Percentiles rank a stretch among this genome's conserved stretches.
phyloP scores from a whole-genome alignment of 2,888 invertebrate species.

The Leptopilina myrica region DNA sequence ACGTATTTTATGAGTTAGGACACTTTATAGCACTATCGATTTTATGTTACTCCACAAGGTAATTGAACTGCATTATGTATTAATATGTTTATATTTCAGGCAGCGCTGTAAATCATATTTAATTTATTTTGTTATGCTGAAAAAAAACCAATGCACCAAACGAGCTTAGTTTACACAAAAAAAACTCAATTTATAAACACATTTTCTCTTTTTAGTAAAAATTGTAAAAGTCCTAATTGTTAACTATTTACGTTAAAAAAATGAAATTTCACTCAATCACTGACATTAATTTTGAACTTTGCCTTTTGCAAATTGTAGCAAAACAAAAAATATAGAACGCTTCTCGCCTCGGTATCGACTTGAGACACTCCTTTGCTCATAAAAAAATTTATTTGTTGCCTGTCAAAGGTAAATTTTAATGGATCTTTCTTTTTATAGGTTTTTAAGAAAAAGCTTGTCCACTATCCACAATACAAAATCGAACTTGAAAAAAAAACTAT shows the following conservation, averaged over 20 bases:
- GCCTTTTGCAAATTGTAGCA: constrained; percentile 19
- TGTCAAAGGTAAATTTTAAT: not conserved
- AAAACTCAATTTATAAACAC: too few relatives aligned
- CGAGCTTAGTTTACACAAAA: too few relatives aligned
- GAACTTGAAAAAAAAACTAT: not conserved
- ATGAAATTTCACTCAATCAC: not conserved
- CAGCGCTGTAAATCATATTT: constrained; percentile 3
- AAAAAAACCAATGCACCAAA: not conserved
- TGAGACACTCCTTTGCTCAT: constrained; percentile 14
- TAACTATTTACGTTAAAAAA: not conserved
- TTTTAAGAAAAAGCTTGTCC: too few relatives aligned
- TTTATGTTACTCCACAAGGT: constrained; percentile 13
- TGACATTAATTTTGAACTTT: constrained; percentile 31
- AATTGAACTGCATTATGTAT: constrained; percentile 13
- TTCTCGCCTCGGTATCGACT: constrained; percentile 8
- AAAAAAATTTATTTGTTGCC: not conserved
- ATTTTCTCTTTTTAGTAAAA: too few relatives aligned
- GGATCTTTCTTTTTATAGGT: not conserved
- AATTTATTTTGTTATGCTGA: not conserved
- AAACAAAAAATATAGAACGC: not conserved
- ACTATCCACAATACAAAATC: too few relatives aligned
- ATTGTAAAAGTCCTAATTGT: too few relatives aligned
- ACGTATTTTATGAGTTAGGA: constrained; percentile 32
- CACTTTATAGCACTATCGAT: constrained; percentile 6
- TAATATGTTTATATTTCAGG: constrained; percentile 18